Evolutionary conservation across 2,888 invertebrate species (phyloP).

Genomic region (Dolichomitus sp.): DNA sequence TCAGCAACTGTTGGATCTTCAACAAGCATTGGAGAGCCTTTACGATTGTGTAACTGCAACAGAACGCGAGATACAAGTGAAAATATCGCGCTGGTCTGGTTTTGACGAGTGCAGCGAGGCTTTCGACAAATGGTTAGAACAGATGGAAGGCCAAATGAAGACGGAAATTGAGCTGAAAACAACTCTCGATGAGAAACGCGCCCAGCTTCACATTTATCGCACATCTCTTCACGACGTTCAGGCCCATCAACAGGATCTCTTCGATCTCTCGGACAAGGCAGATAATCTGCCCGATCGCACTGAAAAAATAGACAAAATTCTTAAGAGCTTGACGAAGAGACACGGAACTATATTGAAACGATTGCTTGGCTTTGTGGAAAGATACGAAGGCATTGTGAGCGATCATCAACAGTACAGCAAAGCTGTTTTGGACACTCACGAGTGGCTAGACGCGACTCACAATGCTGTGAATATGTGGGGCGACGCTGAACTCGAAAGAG

Average conservation of each 20-base stretch:
- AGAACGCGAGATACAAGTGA: constrained; percentile 93
- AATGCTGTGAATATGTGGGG: constrained; percentile 94
- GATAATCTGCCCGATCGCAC: constrained; percentile 93
- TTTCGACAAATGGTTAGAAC: constrained; percentile 93
- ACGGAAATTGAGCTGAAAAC: constrained; percentile 93
- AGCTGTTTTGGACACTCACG: constrained; percentile 94
- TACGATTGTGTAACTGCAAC: constrained; percentile 93
- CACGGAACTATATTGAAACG: constrained; percentile 91
- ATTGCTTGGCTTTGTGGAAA: constrained; percentile 92
- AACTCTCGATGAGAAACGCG: constrained; percentile 96
- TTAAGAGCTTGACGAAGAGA: constrained; percentile 91
- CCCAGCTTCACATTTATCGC: constrained; percentile 94
- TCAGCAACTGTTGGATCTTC: constrained; percentile 94
- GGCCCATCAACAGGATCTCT: constrained; percentile 94
- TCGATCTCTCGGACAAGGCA: constrained; percentile 93
- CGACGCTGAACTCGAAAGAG: constrained; percentile 93
- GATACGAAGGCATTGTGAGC: constrained; percentile 95
- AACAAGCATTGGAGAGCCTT: constrained; percentile 93
- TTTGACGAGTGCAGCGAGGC: constrained; percentile 95
- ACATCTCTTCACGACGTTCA: constrained; percentile 93
- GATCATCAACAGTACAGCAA: constrained; percentile 96
- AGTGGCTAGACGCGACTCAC: constrained; percentile 95
- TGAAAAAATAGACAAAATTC: constrained; percentile 91
- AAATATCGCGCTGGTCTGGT: constrained; percentile 95
- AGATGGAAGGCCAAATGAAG: constrained; percentile 92